A percentile compares a stretch with the other conserved stretches of the same genome.
Conservation (phyloP, 1,140 invertebrate species). For the Paracyclopina nana region DNA sequence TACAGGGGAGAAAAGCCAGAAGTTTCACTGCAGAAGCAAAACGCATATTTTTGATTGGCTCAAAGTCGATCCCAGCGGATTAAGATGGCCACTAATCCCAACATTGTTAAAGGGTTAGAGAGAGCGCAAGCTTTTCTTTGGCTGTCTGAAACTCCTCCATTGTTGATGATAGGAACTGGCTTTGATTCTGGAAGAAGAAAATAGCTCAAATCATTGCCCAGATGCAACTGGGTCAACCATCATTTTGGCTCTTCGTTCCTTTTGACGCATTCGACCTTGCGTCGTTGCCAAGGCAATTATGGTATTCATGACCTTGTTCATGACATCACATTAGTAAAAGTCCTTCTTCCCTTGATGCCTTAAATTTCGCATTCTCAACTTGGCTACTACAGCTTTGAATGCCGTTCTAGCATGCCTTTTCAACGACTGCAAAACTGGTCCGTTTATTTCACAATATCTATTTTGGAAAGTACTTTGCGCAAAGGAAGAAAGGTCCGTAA, state of each 20-base stretch:
- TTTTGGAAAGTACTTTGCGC: background rate
- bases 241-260: no score
- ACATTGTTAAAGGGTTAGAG: no score
- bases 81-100: no score
- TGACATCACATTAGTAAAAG: background rate
- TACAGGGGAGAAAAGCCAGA: no score
- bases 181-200: background rate
- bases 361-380: background rate
- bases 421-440: background rate
- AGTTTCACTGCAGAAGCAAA: no score
- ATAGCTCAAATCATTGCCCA: background rate
- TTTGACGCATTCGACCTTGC: no score
- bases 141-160: no score
- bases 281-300: background rate
- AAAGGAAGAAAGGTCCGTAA: background rate
- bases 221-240: background rate
- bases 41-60: no score
- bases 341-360: background rate
- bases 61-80: no score
- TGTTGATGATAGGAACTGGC: background rate
- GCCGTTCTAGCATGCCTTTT: background rate
- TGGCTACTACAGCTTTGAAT: background rate
- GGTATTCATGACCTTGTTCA: background rate
- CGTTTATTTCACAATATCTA: background rate
- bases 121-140: no score